Evolutionary conservation across 2,113 vertebrate genomes (phyloP).

Genomic region (Hippopotamus amphibius): DNA sequence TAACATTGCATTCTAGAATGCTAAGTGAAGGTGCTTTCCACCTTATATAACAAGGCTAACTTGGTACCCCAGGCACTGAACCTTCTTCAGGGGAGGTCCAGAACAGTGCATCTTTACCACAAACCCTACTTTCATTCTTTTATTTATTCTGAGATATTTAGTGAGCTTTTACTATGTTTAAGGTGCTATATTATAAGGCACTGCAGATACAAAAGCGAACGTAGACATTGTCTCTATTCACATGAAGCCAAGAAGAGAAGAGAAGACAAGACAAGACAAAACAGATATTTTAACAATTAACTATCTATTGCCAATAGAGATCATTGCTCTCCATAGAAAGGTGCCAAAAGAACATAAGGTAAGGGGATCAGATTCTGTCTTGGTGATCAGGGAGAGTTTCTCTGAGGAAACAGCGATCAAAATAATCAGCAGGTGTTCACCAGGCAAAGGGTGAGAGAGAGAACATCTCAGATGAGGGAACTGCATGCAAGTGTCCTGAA

Average conservation of each 20-base stretch:
- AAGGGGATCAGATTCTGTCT: background rate
- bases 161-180: background rate
- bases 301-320: background rate
- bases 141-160: background rate
- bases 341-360: background rate
- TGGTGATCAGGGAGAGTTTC: background rate
- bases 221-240: background rate
- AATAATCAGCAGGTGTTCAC: background rate
- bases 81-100: background rate
- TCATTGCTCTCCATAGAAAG: background rate
- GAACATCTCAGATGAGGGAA: background rate
- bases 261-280: background rate
- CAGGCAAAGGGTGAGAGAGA: background rate
- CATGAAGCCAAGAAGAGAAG: background rate
- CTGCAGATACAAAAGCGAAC: background rate
- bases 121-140: conserved; percentile 9
- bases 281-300: background rate
- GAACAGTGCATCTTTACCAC: background rate
- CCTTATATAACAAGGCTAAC: background rate
- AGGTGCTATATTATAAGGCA: background rate
- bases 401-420: background rate
- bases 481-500: background rate
- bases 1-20: background rate
- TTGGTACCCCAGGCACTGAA: background rate
- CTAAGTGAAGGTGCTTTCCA: background rate